These are phyloP conservation scores for Ooceraea biroi DNA, from an alignment of 1,140 invertebrate genomes.

Conservation along the genomic window DNA sequence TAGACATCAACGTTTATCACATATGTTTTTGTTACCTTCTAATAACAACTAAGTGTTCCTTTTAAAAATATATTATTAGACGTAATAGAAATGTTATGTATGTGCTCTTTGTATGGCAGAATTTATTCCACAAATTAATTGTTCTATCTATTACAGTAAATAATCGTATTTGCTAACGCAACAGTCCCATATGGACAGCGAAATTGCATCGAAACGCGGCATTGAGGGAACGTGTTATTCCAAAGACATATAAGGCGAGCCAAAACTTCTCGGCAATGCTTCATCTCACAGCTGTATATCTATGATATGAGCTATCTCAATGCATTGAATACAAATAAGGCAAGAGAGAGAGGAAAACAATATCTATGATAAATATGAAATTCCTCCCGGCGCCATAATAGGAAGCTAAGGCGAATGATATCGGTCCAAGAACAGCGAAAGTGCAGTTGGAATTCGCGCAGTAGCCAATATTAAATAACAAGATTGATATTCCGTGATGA, in stretches of 20 bases:
- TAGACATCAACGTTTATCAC: neutral
- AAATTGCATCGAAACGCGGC: slow-evolving; percentile 45
- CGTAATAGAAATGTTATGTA: neutral
- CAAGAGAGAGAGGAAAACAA: slow-evolving; percentile 73
- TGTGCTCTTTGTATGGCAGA: neutral
- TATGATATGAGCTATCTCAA: slow-evolving; percentile 69
- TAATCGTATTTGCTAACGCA: neutral
- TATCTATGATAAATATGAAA: slow-evolving; percentile 81
- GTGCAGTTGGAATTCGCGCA: slow-evolving; percentile 61
- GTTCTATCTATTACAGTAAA: neutral
- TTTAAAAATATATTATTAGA: neutral
- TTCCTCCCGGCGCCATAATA: slow-evolving; percentile 67
- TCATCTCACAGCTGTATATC: slow-evolving; percentile 66
- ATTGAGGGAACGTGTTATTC: slow-evolving; percentile 57
- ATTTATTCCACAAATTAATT: slow-evolving; percentile 14
- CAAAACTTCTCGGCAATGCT: slow-evolving; percentile 69
- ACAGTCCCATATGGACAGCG: slow-evolving; percentile 14
- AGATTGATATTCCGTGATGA: slow-evolving; percentile 69
- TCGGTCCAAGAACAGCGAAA: slow-evolving; percentile 57
- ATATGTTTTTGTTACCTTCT: too few species aligned
- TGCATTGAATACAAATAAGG: slow-evolving; percentile 80
- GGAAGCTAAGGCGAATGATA: slow-evolving; percentile 56
- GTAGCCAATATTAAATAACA: slow-evolving; percentile 73
- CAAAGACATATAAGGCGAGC: slow-evolving; percentile 56
- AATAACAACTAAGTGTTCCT: neutral